phyloP scores from a whole-genome alignment of 2,113 vertebrate genomes.

The Hydrolagus affinis region DNA sequence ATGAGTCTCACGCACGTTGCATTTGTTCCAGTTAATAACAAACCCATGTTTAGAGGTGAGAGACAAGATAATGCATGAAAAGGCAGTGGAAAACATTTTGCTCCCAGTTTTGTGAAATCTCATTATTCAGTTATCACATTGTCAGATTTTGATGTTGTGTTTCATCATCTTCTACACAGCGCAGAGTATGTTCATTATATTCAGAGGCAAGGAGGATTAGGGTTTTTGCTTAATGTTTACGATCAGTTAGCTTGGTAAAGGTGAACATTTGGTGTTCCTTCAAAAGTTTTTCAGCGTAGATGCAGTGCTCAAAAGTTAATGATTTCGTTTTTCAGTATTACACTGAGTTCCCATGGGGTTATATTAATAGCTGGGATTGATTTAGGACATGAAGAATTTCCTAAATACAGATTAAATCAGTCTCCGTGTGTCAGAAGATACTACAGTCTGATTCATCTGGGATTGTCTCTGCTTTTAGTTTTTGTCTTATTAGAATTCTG shows the following conservation, averaged over 20 bases:
- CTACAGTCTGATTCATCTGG: background rate
- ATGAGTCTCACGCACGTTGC: background rate
- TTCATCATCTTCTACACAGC: too few relatives aligned
- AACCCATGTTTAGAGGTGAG: background rate
- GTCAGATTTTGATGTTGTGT: background rate
- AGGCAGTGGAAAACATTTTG: background rate
- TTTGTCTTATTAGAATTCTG: too few relatives aligned
- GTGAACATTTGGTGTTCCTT: too few relatives aligned
- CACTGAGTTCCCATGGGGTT: background rate
- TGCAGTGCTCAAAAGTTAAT: background rate
- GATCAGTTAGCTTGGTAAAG: too few relatives aligned
- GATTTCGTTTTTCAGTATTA: background rate
- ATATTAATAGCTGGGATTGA: conserved; percentile 4
- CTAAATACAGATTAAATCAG: background rate
- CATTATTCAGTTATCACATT: background rate
- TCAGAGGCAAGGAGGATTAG: too few relatives aligned
- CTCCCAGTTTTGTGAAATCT: background rate
- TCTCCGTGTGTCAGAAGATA: background rate
- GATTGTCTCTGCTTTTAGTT: background rate
- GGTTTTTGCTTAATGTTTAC: too few relatives aligned
- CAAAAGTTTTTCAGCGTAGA: too few relatives aligned
- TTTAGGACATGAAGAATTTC: background rate
- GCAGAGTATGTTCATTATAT: too few relatives aligned
- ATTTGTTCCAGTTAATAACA: background rate
- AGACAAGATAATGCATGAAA: background rate